phyloP scores from a whole-genome alignment of 2,888 invertebrate species.

The Galerucella pusilla region DNA sequence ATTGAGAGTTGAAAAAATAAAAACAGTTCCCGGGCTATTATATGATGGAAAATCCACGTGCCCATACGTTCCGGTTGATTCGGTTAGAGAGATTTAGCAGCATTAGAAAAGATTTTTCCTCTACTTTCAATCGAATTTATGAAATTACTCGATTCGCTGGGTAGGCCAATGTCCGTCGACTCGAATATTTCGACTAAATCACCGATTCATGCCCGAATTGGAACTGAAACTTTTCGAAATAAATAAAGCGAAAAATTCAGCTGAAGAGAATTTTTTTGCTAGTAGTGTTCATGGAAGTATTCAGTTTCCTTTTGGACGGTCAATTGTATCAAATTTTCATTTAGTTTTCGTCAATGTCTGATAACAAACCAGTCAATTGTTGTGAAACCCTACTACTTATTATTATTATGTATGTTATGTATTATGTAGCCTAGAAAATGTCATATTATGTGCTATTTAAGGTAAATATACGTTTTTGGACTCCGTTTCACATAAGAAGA shows the following conservation, averaged over 20 bases:
- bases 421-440: too few relatives aligned
- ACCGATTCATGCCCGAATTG: slow-evolving; percentile 36
- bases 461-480: too few relatives aligned
- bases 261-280: slow-evolving; percentile 5
- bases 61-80: slow-evolving; percentile 30
- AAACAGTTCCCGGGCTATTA: background rate
- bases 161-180: slow-evolving; percentile 42
- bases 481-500: too few relatives aligned
- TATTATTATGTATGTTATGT: too few relatives aligned
- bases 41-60: background rate
- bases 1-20: background rate
- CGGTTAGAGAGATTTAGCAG: slow-evolving; percentile 41
- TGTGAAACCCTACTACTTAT: too few relatives aligned
- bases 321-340: background rate
- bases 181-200: slow-evolving; percentile 46
- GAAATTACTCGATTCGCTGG: slow-evolving; percentile 45
- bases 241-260: slow-evolving; percentile 29
- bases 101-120: slow-evolving; percentile 44
- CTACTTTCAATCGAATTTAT: slow-evolving; percentile 41
- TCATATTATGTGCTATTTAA: too few relatives aligned
- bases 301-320: background rate
- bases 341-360: background rate
- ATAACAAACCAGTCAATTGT: too few relatives aligned
- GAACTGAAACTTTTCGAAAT: slow-evolving; percentile 33
- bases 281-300: background rate